Conservation (phyloP, 2,888 invertebrate genomes). For the Heliconius hortense region DNA sequence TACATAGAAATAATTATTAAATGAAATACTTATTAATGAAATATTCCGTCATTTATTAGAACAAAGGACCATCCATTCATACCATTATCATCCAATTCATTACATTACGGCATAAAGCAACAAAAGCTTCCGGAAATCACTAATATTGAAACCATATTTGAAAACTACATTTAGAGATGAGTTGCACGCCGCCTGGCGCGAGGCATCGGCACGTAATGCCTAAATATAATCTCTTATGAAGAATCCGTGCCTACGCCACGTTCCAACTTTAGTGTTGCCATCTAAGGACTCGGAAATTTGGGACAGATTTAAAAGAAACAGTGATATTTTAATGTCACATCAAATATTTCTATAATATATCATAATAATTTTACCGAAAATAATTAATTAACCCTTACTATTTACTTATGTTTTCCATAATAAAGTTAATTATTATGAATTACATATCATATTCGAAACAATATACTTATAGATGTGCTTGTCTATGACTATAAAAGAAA, state of each 20-base stretch:
- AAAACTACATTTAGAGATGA: conserved; percentile 33
- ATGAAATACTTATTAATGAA: background rate
- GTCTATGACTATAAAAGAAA: background rate
- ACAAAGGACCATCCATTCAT: background rate
- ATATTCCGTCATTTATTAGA: background rate
- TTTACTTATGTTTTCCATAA: background rate
- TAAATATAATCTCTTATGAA: conserved; percentile 45
- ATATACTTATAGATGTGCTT: background rate
- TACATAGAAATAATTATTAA: background rate
- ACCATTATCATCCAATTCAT: conserved; percentile 16
- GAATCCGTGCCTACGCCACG: conserved; percentile 52
- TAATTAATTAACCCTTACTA: background rate
- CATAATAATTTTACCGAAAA: background rate
- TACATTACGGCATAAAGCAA: conserved; percentile 1
- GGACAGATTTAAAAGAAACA: background rate
- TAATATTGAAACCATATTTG: conserved; percentile 29
- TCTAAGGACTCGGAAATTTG: background rate
- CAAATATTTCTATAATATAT: background rate
- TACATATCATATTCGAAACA: background rate
- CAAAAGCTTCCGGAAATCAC: conserved; percentile 25
- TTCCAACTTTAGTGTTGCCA: conserved; percentile 39
- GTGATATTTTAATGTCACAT: background rate
- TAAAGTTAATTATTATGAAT: background rate
- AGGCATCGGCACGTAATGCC: conserved; percentile 27
- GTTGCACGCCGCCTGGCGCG: conserved; percentile 9